Percentiles rank a stretch among this genome's conserved stretches.
Evolutionary conservation across 2,888 invertebrate species (phyloP).

Genomic region (Cotesia congregata): DNA sequence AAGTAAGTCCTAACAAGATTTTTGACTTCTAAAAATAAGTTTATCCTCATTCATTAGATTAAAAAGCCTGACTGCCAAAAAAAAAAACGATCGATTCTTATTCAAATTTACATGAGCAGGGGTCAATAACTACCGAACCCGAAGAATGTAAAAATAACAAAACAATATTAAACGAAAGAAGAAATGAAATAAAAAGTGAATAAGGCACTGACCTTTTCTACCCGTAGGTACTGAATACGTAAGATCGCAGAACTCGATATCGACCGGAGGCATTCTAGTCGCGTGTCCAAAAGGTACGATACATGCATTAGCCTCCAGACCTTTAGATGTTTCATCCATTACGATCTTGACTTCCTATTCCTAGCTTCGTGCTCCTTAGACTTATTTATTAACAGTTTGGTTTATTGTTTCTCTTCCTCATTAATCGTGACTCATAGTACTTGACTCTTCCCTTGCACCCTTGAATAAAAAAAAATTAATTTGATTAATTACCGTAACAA

Average conservation of each 20-base stretch:
- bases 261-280: slow-evolving; percentile 79
- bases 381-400: background rate
- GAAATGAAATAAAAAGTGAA: background rate
- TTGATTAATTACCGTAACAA: no score
- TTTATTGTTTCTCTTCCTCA: background rate
- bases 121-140: no score
- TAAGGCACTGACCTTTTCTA: slow-evolving; percentile 73
- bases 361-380: background rate
- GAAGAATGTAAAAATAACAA: no score
- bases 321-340: slow-evolving; percentile 29
- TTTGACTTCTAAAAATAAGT: no score
- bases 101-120: no score
- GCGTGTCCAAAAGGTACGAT: slow-evolving; percentile 67
- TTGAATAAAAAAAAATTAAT: background rate
- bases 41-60: no score
- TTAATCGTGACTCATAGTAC: background rate
- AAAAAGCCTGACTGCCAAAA: no score
- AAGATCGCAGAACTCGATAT: slow-evolving; percentile 88
- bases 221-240: slow-evolving; percentile 85
- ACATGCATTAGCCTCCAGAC: slow-evolving; percentile 35
- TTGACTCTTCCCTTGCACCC: background rate
- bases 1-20: no score
- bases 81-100: no score
- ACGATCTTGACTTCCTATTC: background rate
- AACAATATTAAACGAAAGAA: background rate